Percentiles rank a stretch among this genome's conserved stretches.
phyloP scores from a whole-genome alignment of 2,888 invertebrate species.

The Erannis defoliaria region DNA sequence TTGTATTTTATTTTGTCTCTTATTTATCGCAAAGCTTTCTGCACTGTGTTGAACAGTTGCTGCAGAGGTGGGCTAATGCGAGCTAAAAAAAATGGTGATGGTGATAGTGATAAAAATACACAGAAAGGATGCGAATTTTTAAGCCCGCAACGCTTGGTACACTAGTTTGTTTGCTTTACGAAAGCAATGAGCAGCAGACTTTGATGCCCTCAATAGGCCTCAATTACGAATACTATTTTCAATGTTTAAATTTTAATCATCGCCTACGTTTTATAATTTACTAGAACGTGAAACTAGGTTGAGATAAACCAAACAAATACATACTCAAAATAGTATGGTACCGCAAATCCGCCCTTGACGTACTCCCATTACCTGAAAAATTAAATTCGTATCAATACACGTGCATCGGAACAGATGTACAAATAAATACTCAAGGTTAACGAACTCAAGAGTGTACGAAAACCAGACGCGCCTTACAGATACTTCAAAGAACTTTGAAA shows the following conservation, averaged over 20 bases:
- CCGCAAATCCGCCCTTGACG: conserved; percentile 40
- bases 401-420: conserved; percentile 31
- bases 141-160: not conserved
- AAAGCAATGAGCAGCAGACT: not conserved
- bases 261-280: conserved; percentile 10
- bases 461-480: conserved; percentile 56
- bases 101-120: not conserved
- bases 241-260: conserved; percentile 9
- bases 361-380: conserved; percentile 54
- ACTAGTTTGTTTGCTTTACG: too few relatives aligned
- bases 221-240: conserved; percentile 2
- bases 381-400: conserved; percentile 41
- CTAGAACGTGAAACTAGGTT: conserved; percentile 24
- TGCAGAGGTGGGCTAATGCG: too few relatives aligned
- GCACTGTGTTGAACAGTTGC: too few relatives aligned
- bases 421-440: conserved; percentile 51
- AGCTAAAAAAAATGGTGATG: too few relatives aligned
- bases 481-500: conserved; percentile 34
- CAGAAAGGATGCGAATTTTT: not conserved
- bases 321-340: conserved; percentile 24
- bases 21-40: too few relatives aligned
- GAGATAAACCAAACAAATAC: conserved; percentile 31
- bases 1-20: too few relatives aligned
- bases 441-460: conserved; percentile 59
- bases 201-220: not conserved